Conservation (phyloP, 2,113 vertebrate species). For the Tachycineta bicolor region DNA sequence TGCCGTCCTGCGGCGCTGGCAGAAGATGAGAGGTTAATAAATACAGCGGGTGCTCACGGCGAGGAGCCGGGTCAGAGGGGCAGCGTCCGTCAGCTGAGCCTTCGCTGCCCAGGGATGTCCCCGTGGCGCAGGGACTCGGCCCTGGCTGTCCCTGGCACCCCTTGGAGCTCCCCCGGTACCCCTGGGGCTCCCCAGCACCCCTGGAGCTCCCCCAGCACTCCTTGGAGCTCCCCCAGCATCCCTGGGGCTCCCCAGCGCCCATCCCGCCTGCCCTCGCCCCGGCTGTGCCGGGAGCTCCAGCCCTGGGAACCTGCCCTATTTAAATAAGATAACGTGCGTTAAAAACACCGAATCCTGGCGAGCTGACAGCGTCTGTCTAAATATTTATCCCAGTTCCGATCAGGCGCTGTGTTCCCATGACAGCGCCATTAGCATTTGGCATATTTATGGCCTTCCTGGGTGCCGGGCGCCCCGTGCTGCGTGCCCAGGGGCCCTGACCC, state of each 20-base stretch:
- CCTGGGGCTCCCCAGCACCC: too few relatives aligned
- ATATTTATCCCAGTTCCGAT: background rate
- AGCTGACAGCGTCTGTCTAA: slow-evolving; percentile 26
- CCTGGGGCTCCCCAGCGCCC: background rate
- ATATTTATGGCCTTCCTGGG: background rate
- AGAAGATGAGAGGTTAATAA: background rate
- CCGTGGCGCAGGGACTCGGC: rapidly evolving
- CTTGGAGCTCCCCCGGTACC: too few relatives aligned
- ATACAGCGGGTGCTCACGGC: rapidly evolving
- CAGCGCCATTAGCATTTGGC: background rate
- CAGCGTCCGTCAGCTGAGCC: background rate
- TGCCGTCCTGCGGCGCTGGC: background rate
- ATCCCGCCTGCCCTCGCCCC: background rate
- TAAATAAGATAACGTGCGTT: background rate
- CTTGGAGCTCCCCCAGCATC: background rate
- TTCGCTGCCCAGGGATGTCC: background rate
- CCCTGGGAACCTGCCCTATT: background rate
- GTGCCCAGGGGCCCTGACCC: background rate
- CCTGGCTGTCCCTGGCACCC: background rate
- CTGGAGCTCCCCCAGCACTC: too few relatives aligned
- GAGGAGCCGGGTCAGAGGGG: background rate
- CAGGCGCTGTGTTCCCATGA: slow-evolving; percentile 24
- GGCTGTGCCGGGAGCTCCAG: background rate
- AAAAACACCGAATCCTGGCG: background rate
- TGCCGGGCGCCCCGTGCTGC: background rate